A percentile compares a stretch with the other conserved stretches of the same genome.
These are phyloP conservation scores for Coregonus ussuriensis DNA, from an alignment of 2,797 vertebrate genomes.

Conservation along the genomic window DNA sequence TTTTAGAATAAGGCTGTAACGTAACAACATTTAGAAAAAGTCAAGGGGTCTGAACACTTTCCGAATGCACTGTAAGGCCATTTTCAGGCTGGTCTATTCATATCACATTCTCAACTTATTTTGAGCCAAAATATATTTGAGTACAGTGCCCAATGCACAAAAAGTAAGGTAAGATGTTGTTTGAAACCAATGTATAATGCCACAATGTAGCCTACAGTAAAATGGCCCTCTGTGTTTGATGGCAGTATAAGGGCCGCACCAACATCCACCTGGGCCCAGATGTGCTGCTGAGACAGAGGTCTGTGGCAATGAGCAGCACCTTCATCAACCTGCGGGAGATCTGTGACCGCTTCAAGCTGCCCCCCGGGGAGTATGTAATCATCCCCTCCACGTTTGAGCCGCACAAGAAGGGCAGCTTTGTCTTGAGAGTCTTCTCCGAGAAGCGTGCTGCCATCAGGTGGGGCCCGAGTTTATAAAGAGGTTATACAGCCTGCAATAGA, in stretches of 20 bases:
- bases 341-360: conserved; percentile 59
- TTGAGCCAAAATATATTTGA: not conserved
- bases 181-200: too few relatives aligned
- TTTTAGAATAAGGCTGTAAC: too few relatives aligned
- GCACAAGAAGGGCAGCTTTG: conserved; percentile 60
- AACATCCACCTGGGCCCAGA: conserved; percentile 81
- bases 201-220: too few relatives aligned
- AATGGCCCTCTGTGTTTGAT: not conserved
- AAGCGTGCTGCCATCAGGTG: conserved; percentile 61
- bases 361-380: conserved; percentile 64
- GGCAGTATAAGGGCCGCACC: conserved; percentile 74
- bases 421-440: conserved; percentile 69
- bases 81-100: not conserved
- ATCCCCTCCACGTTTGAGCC: conserved; percentile 70
- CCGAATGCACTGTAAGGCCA: not conserved
- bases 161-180: not conserved
- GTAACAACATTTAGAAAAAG: too few relatives aligned
- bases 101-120: not conserved
- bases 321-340: conserved; percentile 69
- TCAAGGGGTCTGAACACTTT: too few relatives aligned
- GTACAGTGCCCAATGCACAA: not conserved
- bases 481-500: not conserved
- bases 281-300: conserved; percentile 64
- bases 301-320: conserved; percentile 59
- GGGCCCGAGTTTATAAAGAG: not conserved